phyloP scores from a whole-genome alignment of 1,140 invertebrate species.

The Tetragnatha versicolor region DNA sequence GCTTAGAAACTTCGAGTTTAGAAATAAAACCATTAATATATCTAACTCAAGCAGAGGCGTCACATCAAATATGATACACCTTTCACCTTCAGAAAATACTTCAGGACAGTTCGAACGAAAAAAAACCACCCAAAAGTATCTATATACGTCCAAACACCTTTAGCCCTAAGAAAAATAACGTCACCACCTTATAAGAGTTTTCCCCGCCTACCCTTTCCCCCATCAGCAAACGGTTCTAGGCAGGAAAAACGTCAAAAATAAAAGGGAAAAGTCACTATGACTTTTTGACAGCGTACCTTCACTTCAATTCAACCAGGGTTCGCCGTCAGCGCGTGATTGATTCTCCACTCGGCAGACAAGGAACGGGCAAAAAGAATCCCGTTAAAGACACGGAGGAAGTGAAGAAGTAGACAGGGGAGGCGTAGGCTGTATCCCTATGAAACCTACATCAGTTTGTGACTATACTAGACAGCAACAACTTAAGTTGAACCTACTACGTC shows the following conservation, averaged over 20 bases:
- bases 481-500: no score
- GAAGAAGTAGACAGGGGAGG: not conserved
- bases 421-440: no score
- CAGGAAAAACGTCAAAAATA: not conserved
- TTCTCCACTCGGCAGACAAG: not conserved
- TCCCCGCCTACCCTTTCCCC: conserved; percentile 12
- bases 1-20: no score
- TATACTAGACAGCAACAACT: no score
- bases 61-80: no score
- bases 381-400: not conserved
- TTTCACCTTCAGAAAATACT: no score
- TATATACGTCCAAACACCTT: conserved; percentile 4
- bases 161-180: not conserved
- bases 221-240: conserved; percentile 3
- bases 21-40: no score
- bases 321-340: conserved; percentile 35
- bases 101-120: no score
- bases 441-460: no score
- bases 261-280: conserved; percentile 2
- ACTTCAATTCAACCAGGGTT: conserved; percentile 26
- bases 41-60: no score
- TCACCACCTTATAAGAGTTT: conserved; percentile 17
- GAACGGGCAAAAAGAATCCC: not conserved
- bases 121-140: no score
- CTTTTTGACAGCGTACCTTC: conserved; percentile 42